phyloP scores from a whole-genome alignment of 2,797 vertebrate genomes.

The Dallia pectoralis region DNA sequence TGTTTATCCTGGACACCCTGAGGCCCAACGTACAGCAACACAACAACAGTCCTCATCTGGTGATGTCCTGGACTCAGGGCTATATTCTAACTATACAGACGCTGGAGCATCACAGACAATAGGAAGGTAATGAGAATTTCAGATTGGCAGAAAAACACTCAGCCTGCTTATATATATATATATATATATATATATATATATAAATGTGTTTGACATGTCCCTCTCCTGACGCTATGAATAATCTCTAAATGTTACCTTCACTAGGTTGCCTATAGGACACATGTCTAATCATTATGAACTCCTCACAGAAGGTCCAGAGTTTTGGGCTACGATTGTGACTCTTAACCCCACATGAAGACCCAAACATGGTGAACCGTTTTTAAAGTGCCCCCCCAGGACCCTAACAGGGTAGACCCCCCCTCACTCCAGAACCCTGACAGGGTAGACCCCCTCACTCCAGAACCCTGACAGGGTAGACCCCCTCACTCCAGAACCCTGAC shows the following conservation, averaged over 20 bases:
- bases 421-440: slow-evolving; percentile 55
- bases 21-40: neutral
- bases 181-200: too few species aligned
- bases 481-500: slow-evolving; percentile 53
- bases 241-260: neutral
- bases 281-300: neutral
- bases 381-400: too few species aligned
- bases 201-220: neutral
- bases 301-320: neutral
- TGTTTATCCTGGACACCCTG: neutral
- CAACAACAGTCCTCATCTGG: neutral
- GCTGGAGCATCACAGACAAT: too few species aligned
- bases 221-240: neutral
- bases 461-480: slow-evolving; percentile 60
- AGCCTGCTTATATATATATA: too few species aligned
- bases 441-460: slow-evolving; percentile 58
- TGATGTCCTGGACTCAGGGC: neutral
- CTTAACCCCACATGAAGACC: neutral
- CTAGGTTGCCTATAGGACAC: neutral
- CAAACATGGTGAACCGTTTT: slow-evolving; percentile 28
- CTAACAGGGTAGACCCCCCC: slow-evolving; percentile 32
- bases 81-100: too few species aligned
- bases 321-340: neutral
- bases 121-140: too few species aligned
- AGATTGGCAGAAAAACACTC: too few species aligned